These are phyloP conservation scores for Falcunculus frontatus DNA, from an alignment of 2,113 vertebrate genomes.

Conservation along the genomic window DNA sequence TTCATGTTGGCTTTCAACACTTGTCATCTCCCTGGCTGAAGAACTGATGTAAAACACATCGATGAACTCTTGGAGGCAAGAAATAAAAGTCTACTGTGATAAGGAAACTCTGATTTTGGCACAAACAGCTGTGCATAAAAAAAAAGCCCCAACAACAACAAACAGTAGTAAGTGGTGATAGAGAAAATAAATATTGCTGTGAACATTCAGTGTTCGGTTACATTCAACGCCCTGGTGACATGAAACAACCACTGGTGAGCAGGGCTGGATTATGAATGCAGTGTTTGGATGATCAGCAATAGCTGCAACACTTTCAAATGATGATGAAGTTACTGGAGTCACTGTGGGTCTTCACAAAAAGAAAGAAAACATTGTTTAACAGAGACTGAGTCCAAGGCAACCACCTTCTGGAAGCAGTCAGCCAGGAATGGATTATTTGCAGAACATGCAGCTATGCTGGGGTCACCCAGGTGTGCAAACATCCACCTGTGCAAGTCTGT, in stretches of 20 bases:
- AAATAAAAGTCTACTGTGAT: accelerated
- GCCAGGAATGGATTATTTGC: background rate
- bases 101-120: background rate
- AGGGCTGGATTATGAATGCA: background rate
- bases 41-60: background rate
- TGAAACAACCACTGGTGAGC: background rate
- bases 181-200: background rate
- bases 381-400: background rate
- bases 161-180: background rate
- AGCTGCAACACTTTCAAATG: background rate
- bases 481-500: background rate
- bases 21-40: background rate
- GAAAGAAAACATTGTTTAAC: background rate
- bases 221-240: background rate
- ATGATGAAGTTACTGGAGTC: background rate
- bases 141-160: background rate
- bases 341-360: background rate
- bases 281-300: background rate
- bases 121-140: background rate
- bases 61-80: background rate
- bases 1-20: conserved; percentile 22
- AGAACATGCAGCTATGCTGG: background rate
- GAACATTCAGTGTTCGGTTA: background rate
- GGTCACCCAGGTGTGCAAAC: background rate
- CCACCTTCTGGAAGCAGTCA: background rate